Conservation (phyloP, 2,888 invertebrate species). For the Lamproptera curius region DNA sequence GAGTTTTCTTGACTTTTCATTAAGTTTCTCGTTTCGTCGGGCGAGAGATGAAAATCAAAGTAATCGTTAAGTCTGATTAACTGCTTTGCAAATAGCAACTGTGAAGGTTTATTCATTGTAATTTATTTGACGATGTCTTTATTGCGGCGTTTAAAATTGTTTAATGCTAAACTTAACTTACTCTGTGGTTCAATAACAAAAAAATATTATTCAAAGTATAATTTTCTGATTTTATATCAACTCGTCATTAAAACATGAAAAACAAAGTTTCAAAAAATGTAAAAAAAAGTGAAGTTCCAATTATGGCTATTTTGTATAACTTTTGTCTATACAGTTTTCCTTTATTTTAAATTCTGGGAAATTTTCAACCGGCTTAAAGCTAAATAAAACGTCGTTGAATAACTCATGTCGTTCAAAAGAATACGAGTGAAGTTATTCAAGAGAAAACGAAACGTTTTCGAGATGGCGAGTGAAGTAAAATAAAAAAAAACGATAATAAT, state of each 20-base stretch:
- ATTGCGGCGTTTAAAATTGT: constrained; percentile 29
- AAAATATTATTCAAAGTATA: too few relatives aligned
- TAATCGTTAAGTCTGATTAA: constrained; percentile 69
- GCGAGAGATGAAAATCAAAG: constrained; percentile 69
- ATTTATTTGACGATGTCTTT: constrained; percentile 41
- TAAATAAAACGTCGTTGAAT: constrained; percentile 16
- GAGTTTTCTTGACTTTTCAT: constrained; percentile 75
- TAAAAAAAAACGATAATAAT: constrained; percentile 63
- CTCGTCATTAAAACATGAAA: too few relatives aligned
- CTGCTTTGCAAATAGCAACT: constrained; percentile 51
- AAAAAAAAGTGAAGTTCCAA: neutral
- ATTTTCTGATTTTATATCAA: too few relatives aligned
- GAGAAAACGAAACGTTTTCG: constrained; percentile 42
- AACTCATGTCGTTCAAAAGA: constrained; percentile 13
- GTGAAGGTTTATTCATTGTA: constrained; percentile 45
- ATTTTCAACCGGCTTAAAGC: constrained; percentile 5
- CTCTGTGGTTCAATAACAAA: too few relatives aligned
- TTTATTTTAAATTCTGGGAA: neutral
- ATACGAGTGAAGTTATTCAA: constrained; percentile 26
- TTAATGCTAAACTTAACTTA: constrained; percentile 12
- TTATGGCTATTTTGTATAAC: neutral
- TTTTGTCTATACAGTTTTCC: constrained; percentile 1
- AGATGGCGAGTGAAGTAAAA: constrained; percentile 53
- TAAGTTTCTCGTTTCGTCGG: constrained; percentile 65
- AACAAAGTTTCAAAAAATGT: too few relatives aligned